phyloP scores from a whole-genome alignment of 2,113 vertebrate species.

The Petaurus breviceps region DNA sequence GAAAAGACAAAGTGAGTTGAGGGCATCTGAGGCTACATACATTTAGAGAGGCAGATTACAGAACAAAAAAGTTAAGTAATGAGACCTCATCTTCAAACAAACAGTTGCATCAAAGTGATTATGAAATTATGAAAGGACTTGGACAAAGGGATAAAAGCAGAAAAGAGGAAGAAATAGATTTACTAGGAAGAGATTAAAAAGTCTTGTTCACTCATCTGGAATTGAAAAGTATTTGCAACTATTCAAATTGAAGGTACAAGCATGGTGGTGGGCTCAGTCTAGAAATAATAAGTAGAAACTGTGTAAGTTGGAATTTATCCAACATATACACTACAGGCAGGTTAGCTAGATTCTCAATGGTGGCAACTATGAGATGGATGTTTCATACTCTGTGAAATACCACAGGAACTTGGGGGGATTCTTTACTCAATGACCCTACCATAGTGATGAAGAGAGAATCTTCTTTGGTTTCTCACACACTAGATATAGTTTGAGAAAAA shows the following conservation, averaged over 20 bases:
- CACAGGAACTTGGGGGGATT: not conserved
- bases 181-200: not conserved
- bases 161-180: not conserved
- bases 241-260: not conserved
- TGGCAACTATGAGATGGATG: not conserved
- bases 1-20: not conserved
- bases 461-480: not conserved
- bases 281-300: not conserved
- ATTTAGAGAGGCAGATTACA: not conserved
- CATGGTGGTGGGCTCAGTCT: not conserved
- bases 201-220: not conserved
- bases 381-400: not conserved
- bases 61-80: not conserved
- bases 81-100: not conserved
- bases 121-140: not conserved
- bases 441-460: not conserved
- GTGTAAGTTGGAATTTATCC: not conserved
- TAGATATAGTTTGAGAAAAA: not conserved
- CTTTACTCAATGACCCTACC: not conserved
- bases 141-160: fast-evolving
- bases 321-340: not conserved
- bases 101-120: not conserved
- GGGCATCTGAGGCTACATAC: not conserved
- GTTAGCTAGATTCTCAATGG: not conserved
- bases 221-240: not conserved